Evolutionary conservation across 1,140 invertebrate species (phyloP).

Genomic region (Linepithema humile): DNA sequence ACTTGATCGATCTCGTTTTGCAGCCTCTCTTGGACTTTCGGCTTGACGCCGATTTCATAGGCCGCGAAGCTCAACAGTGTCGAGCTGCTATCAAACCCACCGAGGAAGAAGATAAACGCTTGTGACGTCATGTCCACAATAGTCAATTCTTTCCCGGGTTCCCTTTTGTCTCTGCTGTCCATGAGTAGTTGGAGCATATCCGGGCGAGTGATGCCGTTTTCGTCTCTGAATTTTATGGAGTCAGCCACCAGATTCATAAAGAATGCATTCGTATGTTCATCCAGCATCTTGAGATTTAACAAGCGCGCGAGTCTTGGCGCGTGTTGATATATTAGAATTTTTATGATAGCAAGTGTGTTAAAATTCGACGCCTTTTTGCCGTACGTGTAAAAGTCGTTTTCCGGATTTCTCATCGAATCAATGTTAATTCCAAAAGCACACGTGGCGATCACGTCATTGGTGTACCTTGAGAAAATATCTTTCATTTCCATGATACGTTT

Average conservation of each 20-base stretch:
- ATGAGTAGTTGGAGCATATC: slow-evolving; percentile 78
- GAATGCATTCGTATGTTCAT: slow-evolving; percentile 12
- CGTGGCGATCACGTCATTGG: slow-evolving; percentile 86
- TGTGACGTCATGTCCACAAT: slow-evolving; percentile 85
- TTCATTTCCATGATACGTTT: slow-evolving; percentile 37
- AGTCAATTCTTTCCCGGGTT: slow-evolving; percentile 55
- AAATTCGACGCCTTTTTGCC: slow-evolving; percentile 24
- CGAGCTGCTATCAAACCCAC: slow-evolving; percentile 86
- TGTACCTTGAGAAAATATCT: slow-evolving; percentile 80
- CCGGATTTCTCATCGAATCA: slow-evolving; percentile 69
- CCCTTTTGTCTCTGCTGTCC: slow-evolving; percentile 74
- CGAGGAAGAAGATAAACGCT: slow-evolving; percentile 84
- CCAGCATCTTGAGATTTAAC: neutral
- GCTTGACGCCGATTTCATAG: slow-evolving; percentile 85
- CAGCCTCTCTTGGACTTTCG: slow-evolving; percentile 85
- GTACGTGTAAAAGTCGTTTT: slow-evolving; percentile 72
- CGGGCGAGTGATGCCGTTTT: slow-evolving; percentile 57
- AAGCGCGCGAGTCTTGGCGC: slow-evolving; percentile 14
- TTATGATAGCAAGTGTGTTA: neutral
- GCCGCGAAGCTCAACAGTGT: slow-evolving; percentile 81
- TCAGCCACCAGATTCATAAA: slow-evolving; percentile 41
- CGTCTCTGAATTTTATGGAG: slow-evolving; percentile 49
- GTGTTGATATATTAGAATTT: slow-evolving; percentile 14
- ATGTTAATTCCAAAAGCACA: slow-evolving; percentile 67
- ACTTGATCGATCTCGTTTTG: slow-evolving; percentile 85